A percentile compares a stretch with the other conserved stretches of the same genome.
Evolutionary conservation across 92 coral and sea anemone species (phyloP).

Genomic region (Parazoanthus swiftii): DNA sequence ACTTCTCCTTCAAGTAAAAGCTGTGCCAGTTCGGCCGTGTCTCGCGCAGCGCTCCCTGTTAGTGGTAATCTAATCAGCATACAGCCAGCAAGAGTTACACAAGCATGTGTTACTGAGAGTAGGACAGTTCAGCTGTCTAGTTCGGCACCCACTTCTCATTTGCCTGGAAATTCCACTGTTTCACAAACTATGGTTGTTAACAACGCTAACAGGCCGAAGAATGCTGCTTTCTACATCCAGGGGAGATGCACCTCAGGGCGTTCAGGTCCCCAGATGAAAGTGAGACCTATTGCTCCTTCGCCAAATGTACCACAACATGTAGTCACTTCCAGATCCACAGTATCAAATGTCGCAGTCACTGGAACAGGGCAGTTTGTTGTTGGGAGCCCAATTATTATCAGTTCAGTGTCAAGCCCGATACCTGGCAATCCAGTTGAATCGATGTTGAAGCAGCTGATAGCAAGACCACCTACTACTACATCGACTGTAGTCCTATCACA

Average conservation of each 20-base stretch:
- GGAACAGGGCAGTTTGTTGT: constrained; percentile 7
- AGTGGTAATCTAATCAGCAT: neutral
- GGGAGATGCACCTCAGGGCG: neutral
- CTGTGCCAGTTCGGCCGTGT: neutral
- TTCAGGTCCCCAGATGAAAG: neutral
- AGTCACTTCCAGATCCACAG: neutral
- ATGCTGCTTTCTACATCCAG: neutral
- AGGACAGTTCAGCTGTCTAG: neutral
- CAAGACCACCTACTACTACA: neutral
- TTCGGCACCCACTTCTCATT: neutral
- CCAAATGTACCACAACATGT: neutral
- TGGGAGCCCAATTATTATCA: constrained; percentile 12
- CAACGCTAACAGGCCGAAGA: neutral
- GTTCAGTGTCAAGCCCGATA: neutral
- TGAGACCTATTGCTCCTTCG: neutral
- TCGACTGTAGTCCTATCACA: neutral
- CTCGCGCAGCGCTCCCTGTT: neutral
- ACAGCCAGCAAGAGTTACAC: neutral
- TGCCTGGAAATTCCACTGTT: neutral
- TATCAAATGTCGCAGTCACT: neutral
- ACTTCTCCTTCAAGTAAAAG: neutral
- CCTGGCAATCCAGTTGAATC: neutral
- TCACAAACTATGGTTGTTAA: neutral
- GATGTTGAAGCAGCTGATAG: neutral
- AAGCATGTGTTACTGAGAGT: neutral